Evolutionary conservation across 2,113 vertebrate species (phyloP).

Genomic region (Chamaetylas fuelleborni): DNA sequence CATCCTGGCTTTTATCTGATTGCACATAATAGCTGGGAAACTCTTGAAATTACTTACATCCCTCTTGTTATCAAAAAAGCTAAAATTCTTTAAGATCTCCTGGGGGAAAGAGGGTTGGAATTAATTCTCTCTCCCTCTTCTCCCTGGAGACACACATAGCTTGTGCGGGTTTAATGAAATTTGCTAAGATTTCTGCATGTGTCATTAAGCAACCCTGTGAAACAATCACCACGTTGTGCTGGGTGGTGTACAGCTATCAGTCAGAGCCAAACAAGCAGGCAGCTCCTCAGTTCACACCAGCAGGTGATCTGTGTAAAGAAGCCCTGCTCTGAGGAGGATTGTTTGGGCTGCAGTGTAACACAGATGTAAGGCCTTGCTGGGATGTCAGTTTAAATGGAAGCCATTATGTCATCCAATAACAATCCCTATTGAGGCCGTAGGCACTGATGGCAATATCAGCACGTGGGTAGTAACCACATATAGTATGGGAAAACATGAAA

Average conservation of each 20-base stretch:
- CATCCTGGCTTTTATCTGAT: not conserved
- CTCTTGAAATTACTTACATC: not conserved
- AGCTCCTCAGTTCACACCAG: constrained; percentile 4
- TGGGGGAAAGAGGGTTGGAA: not conserved
- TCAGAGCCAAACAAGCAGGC: not conserved
- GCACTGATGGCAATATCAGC: constrained; percentile 63
- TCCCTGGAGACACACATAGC: not conserved
- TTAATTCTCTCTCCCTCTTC: not conserved
- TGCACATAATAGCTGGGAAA: not conserved
- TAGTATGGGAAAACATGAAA: not conserved
- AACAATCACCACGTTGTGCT: constrained; percentile 28
- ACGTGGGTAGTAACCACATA: constrained; percentile 5
- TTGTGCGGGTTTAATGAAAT: not conserved
- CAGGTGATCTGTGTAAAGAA: constrained; percentile 53
- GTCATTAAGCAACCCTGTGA: not conserved
- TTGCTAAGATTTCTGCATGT: constrained; percentile 21
- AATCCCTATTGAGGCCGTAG: constrained; percentile 42
- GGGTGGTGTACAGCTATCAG: not conserved
- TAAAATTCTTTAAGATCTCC: not conserved
- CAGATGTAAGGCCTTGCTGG: constrained; percentile 64
- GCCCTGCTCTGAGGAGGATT: constrained; percentile 23
- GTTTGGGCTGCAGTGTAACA: constrained; percentile 46
- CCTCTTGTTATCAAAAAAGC: not conserved
- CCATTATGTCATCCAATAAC: constrained; percentile 55
- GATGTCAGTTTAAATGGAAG: constrained; percentile 69